These are phyloP conservation scores for Graphium colonna DNA, from an alignment of 2,888 invertebrate genomes.

Conservation along the genomic window DNA sequence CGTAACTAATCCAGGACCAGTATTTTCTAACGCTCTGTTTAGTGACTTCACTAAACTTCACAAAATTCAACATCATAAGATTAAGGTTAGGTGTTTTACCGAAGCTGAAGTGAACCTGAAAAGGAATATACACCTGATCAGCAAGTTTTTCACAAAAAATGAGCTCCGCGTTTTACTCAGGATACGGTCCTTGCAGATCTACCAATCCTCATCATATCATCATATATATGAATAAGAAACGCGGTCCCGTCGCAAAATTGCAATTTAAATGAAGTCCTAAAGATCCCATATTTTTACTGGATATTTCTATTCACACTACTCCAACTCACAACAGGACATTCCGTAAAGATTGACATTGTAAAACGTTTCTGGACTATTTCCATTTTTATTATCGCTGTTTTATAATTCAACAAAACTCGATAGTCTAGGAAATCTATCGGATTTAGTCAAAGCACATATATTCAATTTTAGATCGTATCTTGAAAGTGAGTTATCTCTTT, in stretches of 20 bases:
- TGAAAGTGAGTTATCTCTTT: too few relatives aligned
- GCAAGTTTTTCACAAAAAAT: slow-evolving; percentile 18
- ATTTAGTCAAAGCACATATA: too few relatives aligned
- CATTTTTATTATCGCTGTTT: too few relatives aligned
- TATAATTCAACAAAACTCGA: too few relatives aligned
- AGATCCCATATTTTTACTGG: slow-evolving; percentile 26
- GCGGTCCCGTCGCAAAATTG: slow-evolving; percentile 26
- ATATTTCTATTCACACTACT: not conserved
- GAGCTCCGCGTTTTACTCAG: slow-evolving; percentile 22
- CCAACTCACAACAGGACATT: too few relatives aligned
- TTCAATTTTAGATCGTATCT: too few relatives aligned
- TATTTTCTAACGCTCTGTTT: slow-evolving; percentile 17
- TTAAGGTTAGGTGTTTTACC: too few relatives aligned
- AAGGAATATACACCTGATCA: slow-evolving; percentile 23
- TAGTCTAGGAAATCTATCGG: too few relatives aligned
- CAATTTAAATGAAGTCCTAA: slow-evolving; percentile 14
- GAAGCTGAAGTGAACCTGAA: slow-evolving; percentile 27
- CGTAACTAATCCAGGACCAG: slow-evolving; percentile 15
- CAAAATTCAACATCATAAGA: not conserved
- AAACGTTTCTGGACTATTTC: too few relatives aligned
- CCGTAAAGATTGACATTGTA: too few relatives aligned
- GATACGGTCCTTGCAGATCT: slow-evolving; percentile 24
- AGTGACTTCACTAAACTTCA: not conserved
- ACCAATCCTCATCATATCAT: slow-evolving; percentile 28
- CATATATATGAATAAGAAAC: slow-evolving; percentile 25